A percentile compares a stretch with the other conserved stretches of the same genome.
Conservation (phyloP, 2,888 invertebrate genomes). For the Tipula vernalis region DNA sequence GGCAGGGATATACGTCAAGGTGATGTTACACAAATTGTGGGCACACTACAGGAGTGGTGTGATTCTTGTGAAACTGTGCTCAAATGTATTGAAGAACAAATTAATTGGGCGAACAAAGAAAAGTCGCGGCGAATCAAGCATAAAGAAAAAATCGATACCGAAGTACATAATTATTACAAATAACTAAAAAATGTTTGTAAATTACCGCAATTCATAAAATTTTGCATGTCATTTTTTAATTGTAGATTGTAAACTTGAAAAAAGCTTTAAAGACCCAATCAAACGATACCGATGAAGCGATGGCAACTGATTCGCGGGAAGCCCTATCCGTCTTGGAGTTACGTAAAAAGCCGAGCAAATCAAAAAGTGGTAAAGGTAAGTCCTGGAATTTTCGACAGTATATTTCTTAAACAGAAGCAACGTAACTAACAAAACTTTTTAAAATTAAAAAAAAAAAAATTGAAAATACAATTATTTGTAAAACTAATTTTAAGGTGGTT, state of each 20-base stretch:
- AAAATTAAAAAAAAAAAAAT: not conserved
- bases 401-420: not conserved
- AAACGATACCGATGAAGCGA: slow-evolving; percentile 74
- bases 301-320: slow-evolving; percentile 60
- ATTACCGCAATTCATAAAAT: not conserved
- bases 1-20: slow-evolving; percentile 83
- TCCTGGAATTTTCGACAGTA: slow-evolving; percentile 15
- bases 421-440: not conserved
- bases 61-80: slow-evolving; percentile 80
- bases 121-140: slow-evolving; percentile 70
- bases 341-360: slow-evolving; percentile 32
- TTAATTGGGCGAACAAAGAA: slow-evolving; percentile 71
- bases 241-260: slow-evolving; percentile 72
- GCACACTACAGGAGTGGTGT: slow-evolving; percentile 80
- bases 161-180: slow-evolving; percentile 41
- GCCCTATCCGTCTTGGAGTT: slow-evolving; percentile 30
- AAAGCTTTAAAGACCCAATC: slow-evolving; percentile 74
- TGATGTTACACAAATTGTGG: slow-evolving; percentile 68
- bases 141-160: slow-evolving; percentile 71
- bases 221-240: not conserved
- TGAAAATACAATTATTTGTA: not conserved
- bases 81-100: slow-evolving; percentile 79
- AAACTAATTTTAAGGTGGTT: not conserved
- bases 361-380: slow-evolving; percentile 26
- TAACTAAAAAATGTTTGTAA: not conserved